Evolutionary conservation across 2,888 invertebrate species (phyloP).

Genomic region (Deilephila porcellus): DNA sequence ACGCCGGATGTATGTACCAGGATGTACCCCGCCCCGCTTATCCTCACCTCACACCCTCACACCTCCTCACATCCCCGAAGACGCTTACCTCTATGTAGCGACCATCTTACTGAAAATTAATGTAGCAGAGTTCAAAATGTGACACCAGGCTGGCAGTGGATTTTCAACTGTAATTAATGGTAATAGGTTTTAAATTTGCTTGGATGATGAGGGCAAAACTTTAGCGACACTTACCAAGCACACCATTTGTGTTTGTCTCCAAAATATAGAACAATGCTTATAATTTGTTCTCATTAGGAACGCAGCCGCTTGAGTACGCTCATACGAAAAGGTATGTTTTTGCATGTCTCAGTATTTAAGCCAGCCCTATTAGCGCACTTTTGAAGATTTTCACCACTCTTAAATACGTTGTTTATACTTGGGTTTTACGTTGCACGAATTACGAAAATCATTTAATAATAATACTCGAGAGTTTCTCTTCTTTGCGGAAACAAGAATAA

Average conservation of each 20-base stretch:
- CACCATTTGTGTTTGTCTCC: conserved; percentile 11
- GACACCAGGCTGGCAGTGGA: neutral
- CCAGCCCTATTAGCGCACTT: neutral
- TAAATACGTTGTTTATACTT: neutral
- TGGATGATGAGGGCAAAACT: neutral
- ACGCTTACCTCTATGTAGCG: conserved; percentile 45
- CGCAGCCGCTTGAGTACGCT: neutral
- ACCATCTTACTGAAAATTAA: conserved; percentile 34
- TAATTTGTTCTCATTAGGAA: conserved; percentile 24
- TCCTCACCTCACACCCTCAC: conserved; percentile 27
- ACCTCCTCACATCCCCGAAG: conserved; percentile 41
- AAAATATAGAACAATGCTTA: conserved; percentile 25
- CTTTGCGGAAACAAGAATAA: too few species aligned
- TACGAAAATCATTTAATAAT: neutral
- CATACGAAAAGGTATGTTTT: conserved; percentile 9
- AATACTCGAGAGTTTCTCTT: too few species aligned
- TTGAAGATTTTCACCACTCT: neutral
- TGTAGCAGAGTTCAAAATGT: conserved; percentile 24
- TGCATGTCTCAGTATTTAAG: conserved; percentile 7
- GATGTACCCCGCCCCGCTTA: conserved; percentile 40
- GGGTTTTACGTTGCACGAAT: neutral
- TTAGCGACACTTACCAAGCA: conserved; percentile 21
- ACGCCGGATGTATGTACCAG: conserved; percentile 47
- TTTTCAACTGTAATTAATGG: neutral
- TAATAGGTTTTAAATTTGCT: conserved; percentile 2